These are phyloP conservation scores for Myopa testacea DNA, from an alignment of 2,888 invertebrate genomes.

Conservation along the genomic window DNA sequence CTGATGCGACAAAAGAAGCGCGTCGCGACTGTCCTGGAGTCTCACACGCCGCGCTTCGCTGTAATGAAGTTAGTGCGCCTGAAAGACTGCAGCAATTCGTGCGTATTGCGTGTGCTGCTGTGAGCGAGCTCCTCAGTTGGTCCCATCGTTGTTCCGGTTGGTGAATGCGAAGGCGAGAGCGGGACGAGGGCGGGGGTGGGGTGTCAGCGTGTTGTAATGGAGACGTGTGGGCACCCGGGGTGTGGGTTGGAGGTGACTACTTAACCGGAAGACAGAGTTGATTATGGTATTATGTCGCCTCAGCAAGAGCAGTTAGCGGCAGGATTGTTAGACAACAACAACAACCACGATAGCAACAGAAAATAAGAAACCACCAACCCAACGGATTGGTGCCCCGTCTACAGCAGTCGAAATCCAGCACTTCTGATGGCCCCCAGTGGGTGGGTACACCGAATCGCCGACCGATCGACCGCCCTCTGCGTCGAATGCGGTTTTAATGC, in stretches of 20 bases:
- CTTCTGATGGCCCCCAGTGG: neutral
- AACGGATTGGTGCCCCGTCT: too few relatives aligned
- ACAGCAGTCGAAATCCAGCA: neutral
- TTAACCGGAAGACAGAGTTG: constrained; percentile 47
- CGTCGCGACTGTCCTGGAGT: constrained; percentile 29
- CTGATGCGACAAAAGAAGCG: constrained; percentile 15
- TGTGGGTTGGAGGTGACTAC: neutral
- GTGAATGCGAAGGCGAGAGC: neutral
- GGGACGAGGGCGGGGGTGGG: neutral
- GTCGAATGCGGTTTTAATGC: constrained; percentile 30
- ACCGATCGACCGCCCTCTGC: constrained; percentile 16
- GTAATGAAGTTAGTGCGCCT: constrained; percentile 42
- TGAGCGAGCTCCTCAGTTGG: neutral
- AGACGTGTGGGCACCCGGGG: neutral
- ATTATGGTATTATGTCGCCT: constrained; percentile 53
- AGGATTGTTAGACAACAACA: constrained; percentile 11
- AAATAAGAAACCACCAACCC: too few relatives aligned
- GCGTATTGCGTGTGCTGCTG: constrained; percentile 16
- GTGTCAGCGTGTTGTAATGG: neutral
- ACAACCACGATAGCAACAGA: neutral
- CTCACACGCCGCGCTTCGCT: constrained; percentile 23
- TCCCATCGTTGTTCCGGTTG: neutral
- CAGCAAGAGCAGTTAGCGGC: constrained; percentile 50
- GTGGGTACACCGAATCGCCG: neutral
- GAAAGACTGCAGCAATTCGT: constrained; percentile 38